Evolutionary conservation across 1,140 invertebrate species (phyloP), one percentile per base, ranked within the genome.

Genomic region (Heliconius hermathena): DNA sequence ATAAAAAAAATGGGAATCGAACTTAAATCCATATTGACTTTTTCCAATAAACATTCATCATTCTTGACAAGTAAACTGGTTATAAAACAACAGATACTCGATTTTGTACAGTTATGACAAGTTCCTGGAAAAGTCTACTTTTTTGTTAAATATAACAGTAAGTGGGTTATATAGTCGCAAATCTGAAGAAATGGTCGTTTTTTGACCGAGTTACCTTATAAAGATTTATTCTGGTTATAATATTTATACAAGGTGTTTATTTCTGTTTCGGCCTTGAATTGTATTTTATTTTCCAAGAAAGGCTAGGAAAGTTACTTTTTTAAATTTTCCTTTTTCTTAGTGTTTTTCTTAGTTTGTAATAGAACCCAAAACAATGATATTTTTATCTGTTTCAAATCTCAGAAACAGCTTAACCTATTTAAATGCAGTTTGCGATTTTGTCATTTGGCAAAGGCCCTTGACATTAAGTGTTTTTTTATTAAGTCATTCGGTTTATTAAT

Each of bases 21-120:
- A 60, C n/a, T 60, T 11, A 60, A 1, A 22, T 8, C 54, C 20
- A 60, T 22, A n/a, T 0, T 8, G n/a, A 22, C 20, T 2, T 9
- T 60, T 60, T 13, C n/a, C 54, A 60, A 60, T 26, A 22, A 66
- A 18, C 60, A 29, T 66, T 66, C 11, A 18, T 29, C 22, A 66
- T 16, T 6, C 26, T 29, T 66, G 11, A 66, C 60, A 16, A 66
- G 49, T 52, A 52, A 66, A 66, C 60, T 66, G 60, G 60, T 66
- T 66, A 26, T n/a, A 66, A n/a, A 29, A 66, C 60, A 66, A 66
- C 60, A 6, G 60, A 26, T 9, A 60, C 60, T 66, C 60, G 26
- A 66, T 66, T 29, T 66, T 52, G 60, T 66, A 66, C 60, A 66
- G 60, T 66, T 66, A 66, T 29, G 60, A 66, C 60, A 29, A 66